Conservation (phyloP, 2,797 vertebrate genomes). For the Orientallactaga sibirica region DNA sequence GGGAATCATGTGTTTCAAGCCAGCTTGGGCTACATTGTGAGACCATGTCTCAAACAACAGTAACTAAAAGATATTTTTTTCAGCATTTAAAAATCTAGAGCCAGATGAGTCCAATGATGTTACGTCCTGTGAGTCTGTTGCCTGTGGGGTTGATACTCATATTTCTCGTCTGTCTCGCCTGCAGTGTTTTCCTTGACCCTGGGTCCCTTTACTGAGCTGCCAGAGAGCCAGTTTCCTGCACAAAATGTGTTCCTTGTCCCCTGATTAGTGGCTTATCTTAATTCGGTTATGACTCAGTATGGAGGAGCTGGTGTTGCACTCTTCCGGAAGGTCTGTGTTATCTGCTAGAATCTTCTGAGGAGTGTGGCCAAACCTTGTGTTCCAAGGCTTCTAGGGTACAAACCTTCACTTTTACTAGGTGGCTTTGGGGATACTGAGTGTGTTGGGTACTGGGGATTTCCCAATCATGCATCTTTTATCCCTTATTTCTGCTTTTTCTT, state of each 20-base stretch:
- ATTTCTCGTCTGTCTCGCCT: not conserved
- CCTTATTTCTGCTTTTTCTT: not conserved
- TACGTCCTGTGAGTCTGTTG: not conserved
- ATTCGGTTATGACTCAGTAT: not conserved
- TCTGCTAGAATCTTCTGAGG: not conserved
- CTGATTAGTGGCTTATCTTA: not conserved
- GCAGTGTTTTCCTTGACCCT: not conserved
- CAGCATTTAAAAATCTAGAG: not conserved
- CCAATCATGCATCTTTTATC: no score
- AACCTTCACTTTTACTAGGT: not conserved
- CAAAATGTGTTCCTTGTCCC: not conserved
- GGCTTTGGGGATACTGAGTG: not conserved
- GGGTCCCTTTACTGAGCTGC: not conserved
- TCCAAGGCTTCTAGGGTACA: not conserved
- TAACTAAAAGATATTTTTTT: not conserved
- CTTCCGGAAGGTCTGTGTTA: accelerated
- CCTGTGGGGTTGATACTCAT: not conserved
- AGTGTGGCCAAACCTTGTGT: not conserved
- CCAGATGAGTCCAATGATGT: not conserved
- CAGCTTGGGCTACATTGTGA: not conserved
- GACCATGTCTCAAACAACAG: not conserved
- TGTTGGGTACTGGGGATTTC: not conserved
- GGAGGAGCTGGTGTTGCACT: accelerated
- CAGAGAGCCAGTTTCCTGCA: not conserved
- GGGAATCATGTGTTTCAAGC: not conserved